Evolutionary conservation across 2,113 vertebrate species (phyloP).

Genomic region (Hippocampus comes): DNA sequence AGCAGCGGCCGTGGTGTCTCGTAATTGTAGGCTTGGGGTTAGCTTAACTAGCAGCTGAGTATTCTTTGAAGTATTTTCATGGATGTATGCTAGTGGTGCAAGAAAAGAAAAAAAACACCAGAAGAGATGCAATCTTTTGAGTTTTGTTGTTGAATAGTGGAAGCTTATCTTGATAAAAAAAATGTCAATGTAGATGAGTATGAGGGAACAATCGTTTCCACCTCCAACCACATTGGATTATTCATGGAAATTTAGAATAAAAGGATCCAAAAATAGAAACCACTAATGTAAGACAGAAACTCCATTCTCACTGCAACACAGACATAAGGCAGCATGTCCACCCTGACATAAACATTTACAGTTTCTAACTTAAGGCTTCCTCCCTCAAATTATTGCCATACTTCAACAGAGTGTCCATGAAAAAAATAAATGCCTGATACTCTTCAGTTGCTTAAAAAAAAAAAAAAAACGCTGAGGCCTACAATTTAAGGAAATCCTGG

Average conservation of each 20-base stretch:
- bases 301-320: not conserved
- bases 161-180: not conserved
- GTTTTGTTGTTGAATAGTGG: not conserved
- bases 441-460: no score
- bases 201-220: not conserved
- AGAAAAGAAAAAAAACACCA: not conserved
- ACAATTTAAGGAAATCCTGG: not conserved
- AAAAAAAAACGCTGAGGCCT: not conserved
- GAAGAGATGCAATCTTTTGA: not conserved
- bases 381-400: not conserved
- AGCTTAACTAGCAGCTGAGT: conserved; percentile 7
- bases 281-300: not conserved
- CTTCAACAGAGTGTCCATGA: not conserved
- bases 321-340: not conserved
- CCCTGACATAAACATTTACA: not conserved
- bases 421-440: not conserved
- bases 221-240: not conserved
- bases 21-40: conserved; percentile 6
- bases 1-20: conserved; percentile 1
- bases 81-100: not conserved
- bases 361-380: not conserved
- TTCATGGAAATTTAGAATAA: not conserved
- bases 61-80: conserved; percentile 8
- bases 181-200: not conserved
- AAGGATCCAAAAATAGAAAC: not conserved